phyloP scores from a whole-genome alignment of 2,888 invertebrate genomes.

The Podabrus alpinus region DNA sequence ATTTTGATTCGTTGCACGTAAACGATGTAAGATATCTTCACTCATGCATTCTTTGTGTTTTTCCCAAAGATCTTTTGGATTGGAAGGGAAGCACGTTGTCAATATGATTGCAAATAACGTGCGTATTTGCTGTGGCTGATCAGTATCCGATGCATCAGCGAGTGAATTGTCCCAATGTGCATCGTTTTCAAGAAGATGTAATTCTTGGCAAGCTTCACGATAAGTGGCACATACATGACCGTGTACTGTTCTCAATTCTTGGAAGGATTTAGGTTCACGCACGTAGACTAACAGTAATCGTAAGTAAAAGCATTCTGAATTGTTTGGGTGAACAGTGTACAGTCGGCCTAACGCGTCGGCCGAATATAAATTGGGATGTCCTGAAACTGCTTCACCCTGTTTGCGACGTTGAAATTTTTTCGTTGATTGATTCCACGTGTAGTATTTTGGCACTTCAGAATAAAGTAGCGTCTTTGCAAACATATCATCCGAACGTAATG shows the following conservation, averaged over 20 bases:
- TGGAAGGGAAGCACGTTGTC: constrained; percentile 24
- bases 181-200: constrained; percentile 47
- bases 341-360: too few species aligned
- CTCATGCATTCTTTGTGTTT: constrained; percentile 32
- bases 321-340: constrained; percentile 24
- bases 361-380: too few species aligned
- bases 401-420: constrained; percentile 30
- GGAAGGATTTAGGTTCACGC: constrained; percentile 43
- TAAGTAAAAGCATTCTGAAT: constrained; percentile 25
- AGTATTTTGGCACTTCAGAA: constrained; percentile 23
- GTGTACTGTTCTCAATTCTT: constrained; percentile 43
- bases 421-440: constrained; percentile 7
- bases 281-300: constrained; percentile 39
- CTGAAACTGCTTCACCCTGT: constrained; percentile 18
- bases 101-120: constrained; percentile 35
- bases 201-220: constrained; percentile 37
- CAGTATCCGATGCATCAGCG: constrained; percentile 36
- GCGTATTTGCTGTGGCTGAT: constrained; percentile 32
- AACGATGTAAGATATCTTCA: constrained; percentile 23
- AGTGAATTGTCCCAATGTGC: constrained; percentile 41
- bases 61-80: too few species aligned
- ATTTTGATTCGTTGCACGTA: too few species aligned
- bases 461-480: constrained; percentile 29
- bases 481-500: not conserved
- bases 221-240: constrained; percentile 38